phyloP scores from a whole-genome alignment of 2,113 vertebrate species.

The Ranitomeya imitator region DNA sequence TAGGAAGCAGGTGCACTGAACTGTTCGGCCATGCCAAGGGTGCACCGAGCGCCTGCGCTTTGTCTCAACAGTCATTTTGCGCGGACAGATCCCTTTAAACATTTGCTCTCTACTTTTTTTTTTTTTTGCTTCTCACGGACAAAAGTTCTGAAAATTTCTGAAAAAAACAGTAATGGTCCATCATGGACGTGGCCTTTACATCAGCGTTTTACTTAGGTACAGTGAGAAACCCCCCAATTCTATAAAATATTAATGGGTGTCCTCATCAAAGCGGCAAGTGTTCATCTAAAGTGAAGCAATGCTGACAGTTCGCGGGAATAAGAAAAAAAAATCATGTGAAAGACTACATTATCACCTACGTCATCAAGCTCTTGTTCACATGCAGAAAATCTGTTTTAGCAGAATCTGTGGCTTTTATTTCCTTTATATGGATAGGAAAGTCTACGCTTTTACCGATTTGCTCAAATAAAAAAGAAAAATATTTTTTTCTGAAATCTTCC shows the following conservation, averaged over 20 bases:
- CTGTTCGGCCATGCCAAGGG: too few relatives aligned
- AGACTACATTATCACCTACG: slow-evolving; percentile 31
- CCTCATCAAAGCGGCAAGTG: not conserved
- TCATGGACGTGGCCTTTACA: not conserved
- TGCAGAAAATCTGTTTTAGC: slow-evolving; percentile 3
- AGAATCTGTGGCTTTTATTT: slow-evolving; percentile 8
- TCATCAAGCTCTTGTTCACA: not conserved
- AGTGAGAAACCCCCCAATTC: not conserved
- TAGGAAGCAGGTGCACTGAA: too few relatives aligned
- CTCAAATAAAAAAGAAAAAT: not conserved
- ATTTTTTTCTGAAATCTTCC: too few relatives aligned
- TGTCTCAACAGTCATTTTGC: too few relatives aligned
- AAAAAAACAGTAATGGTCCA: not conserved
- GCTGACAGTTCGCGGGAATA: not conserved
- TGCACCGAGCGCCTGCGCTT: too few relatives aligned
- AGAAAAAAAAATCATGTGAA: not conserved
- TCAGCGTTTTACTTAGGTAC: not conserved
- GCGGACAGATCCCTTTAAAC: too few relatives aligned
- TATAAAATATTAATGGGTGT: slow-evolving; percentile 7
- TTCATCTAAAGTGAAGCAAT: slow-evolving; percentile 3
- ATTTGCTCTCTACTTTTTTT: too few relatives aligned
- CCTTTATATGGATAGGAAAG: not conserved
- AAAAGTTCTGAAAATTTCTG: not conserved
- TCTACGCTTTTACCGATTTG: not conserved
- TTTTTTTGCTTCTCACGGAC: slow-evolving; percentile 1